phyloP scores from a whole-genome alignment of 2,113 vertebrate species.

The Eptesicus fuscus region DNA sequence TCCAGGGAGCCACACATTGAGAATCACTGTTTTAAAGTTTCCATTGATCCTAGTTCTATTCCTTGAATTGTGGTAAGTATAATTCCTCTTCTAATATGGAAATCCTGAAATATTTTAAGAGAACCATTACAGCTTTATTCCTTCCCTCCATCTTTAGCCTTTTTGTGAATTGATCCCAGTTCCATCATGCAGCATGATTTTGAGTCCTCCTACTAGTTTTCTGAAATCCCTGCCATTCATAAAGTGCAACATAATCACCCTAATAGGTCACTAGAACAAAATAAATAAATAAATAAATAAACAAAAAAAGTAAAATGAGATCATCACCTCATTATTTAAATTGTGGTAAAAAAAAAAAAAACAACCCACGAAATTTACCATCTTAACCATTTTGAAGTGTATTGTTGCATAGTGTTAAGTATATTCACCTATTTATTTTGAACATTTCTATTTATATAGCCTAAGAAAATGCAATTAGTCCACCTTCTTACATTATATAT shows the following conservation, averaged over 20 bases:
- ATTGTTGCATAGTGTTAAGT: background rate
- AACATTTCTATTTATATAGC: background rate
- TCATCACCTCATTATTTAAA: background rate
- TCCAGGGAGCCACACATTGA: background rate
- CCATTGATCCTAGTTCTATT: background rate
- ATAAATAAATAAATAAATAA: background rate
- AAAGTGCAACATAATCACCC: background rate
- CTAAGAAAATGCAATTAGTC: background rate
- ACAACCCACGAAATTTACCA: background rate
- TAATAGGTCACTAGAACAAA: background rate
- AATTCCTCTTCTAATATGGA: background rate
- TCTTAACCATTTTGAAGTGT: background rate
- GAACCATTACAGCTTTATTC: background rate
- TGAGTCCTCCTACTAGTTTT: background rate
- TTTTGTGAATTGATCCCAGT: background rate
- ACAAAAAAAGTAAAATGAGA: background rate
- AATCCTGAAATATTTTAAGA: slow-evolving; percentile 22
- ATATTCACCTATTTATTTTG: background rate
- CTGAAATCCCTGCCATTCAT: background rate
- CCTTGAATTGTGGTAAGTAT: background rate
- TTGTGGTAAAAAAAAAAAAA: background rate
- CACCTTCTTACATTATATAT: background rate
- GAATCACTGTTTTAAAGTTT: background rate
- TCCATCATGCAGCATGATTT: background rate
- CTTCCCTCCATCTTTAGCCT: background rate